phyloP scores from a whole-genome alignment of 2,888 invertebrate species.

The Aporophyla nigra region DNA sequence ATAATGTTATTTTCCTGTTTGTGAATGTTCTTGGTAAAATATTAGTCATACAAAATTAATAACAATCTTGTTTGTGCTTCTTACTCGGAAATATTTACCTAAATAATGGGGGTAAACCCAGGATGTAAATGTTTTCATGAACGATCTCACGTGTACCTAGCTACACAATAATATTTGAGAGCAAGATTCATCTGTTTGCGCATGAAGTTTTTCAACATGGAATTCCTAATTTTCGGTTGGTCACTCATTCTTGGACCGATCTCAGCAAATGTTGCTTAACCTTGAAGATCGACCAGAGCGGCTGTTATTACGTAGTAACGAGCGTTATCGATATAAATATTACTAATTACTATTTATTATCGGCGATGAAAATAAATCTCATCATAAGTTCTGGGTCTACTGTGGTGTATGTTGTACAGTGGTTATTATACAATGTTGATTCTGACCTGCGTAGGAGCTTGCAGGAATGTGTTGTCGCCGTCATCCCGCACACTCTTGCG shows the following conservation, averaged over 20 bases:
- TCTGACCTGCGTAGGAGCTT: slow-evolving; percentile 85
- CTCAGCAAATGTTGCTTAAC: no score
- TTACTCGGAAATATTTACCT: slow-evolving; percentile 3
- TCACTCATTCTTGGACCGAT: no score
- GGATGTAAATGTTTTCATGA: slow-evolving; percentile 20
- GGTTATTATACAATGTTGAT: slow-evolving; percentile 52
- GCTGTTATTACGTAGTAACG: no score
- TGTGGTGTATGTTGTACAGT: slow-evolving; percentile 29
- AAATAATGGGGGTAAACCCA: background rate
- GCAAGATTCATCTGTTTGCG: background rate
- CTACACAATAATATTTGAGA: background rate
- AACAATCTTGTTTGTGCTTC: slow-evolving; percentile 17
- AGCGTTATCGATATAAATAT: no score
- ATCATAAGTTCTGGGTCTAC: background rate
- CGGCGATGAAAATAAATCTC: background rate
- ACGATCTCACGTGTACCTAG: background rate
- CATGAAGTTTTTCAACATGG: background rate
- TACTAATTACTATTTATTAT: no score
- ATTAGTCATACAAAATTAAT: slow-evolving; percentile 3
- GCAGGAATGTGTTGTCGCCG: slow-evolving; percentile 84
- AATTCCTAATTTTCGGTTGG: no score
- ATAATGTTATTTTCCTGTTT: slow-evolving; percentile 9
- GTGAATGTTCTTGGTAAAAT: slow-evolving; percentile 18
- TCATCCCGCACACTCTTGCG: slow-evolving; percentile 83
- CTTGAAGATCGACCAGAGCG: no score